These are phyloP conservation scores for Rhynchophorus ferrugineus DNA, from an alignment of 1,140 invertebrate genomes.

Conservation along the genomic window DNA sequence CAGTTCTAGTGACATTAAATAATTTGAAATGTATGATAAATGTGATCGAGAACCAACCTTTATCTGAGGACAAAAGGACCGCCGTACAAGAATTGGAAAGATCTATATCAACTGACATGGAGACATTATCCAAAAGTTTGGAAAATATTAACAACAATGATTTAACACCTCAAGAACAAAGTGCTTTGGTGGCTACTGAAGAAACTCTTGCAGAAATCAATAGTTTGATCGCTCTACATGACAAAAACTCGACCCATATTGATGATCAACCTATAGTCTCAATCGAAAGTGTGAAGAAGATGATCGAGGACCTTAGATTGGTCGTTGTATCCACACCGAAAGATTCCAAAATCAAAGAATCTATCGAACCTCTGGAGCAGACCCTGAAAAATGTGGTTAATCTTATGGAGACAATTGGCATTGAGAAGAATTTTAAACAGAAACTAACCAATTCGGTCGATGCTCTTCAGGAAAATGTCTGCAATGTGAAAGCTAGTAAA, in stretches of 20 bases:
- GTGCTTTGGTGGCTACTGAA: conserved; percentile 27
- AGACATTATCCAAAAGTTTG: conserved; percentile 24
- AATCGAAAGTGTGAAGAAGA: conserved; percentile 30
- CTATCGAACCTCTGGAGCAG: conserved; percentile 35
- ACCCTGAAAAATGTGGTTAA: conserved; percentile 38
- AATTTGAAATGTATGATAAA: conserved; percentile 27
- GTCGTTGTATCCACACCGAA: conserved; percentile 30
- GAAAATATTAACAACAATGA: conserved; percentile 3
- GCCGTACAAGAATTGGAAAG: conserved; percentile 46
- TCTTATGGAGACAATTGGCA: conserved; percentile 34
- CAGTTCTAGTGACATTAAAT: conserved; percentile 20
- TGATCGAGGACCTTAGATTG: conserved; percentile 34
- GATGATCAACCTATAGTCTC: conserved; percentile 3
- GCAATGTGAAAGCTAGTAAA: conserved; percentile 12
- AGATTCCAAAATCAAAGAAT: conserved; percentile 29
- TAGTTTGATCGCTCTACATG: conserved; percentile 18
- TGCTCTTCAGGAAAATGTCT: not conserved
- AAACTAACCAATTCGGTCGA: conserved; percentile 12
- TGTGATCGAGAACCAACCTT: conserved; percentile 32
- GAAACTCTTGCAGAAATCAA: conserved; percentile 29
- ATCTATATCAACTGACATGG: conserved; percentile 44
- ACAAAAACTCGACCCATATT: not conserved
- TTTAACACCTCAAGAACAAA: conserved; percentile 25
- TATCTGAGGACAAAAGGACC: conserved; percentile 29
- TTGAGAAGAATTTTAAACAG: conserved; percentile 11